Evolutionary conservation across 2,113 vertebrate genomes (phyloP).

Genomic region (Brienomyrus brachyistius): DNA sequence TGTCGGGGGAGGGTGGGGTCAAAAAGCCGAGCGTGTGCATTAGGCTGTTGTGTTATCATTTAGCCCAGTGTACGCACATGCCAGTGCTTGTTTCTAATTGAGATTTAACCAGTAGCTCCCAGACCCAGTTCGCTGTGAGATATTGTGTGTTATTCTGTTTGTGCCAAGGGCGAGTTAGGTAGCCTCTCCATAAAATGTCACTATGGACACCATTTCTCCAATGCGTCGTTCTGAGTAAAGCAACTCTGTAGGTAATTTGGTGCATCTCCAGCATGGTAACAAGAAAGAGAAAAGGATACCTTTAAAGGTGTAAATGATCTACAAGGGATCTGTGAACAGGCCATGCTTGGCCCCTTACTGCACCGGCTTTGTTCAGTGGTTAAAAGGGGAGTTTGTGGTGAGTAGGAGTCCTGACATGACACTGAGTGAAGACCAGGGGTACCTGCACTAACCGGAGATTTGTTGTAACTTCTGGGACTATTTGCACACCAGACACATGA

Average conservation of each 20-base stretch:
- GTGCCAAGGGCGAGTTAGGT: neutral
- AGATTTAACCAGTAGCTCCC: neutral
- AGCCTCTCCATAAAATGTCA: neutral
- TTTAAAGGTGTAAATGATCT: neutral
- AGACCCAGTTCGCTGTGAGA: neutral
- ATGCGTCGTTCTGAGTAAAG: neutral
- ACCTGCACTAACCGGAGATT: neutral
- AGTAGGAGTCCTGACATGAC: neutral
- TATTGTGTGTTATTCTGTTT: neutral
- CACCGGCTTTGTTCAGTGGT: neutral
- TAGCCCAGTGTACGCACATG: neutral
- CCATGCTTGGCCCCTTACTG: neutral
- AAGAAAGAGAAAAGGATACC: neutral
- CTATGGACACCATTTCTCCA: neutral
- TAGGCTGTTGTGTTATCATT: neutral
- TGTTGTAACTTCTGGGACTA: neutral
- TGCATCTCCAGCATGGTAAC: neutral
- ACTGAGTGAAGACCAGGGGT: neutral
- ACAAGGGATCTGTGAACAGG: neutral
- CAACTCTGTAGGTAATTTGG: neutral
- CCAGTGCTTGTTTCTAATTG: neutral
- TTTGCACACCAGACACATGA: neutral
- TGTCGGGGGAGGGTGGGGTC: neutral
- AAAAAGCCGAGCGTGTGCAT: neutral
- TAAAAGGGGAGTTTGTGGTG: neutral